Conservation (phyloP, 2,113 vertebrate species). For the Gymnarchus niloticus region DNA sequence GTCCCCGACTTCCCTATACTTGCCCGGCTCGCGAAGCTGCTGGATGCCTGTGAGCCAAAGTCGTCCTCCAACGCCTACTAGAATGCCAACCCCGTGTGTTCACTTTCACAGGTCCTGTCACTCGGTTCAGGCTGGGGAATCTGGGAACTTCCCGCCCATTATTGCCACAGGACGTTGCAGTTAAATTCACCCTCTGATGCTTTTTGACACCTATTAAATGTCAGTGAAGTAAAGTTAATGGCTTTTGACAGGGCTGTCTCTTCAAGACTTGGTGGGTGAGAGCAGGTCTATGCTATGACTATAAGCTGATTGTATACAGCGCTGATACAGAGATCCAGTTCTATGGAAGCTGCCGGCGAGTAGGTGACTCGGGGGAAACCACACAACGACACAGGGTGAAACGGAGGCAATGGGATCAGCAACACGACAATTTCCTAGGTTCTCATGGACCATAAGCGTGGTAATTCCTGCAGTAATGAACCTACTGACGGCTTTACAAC, state of each 20-base stretch:
- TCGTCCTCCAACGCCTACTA: not conserved
- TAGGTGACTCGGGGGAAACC: not conserved
- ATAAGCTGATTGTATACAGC: not conserved
- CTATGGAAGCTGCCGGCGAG: not conserved
- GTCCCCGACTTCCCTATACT: not conserved
- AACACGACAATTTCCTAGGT: not conserved
- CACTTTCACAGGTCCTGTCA: not conserved
- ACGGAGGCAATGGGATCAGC: not conserved
- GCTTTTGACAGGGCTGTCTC: not conserved
- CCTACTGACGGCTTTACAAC: conserved; percentile 14
- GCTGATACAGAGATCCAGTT: not conserved
- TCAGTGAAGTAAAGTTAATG: not conserved
- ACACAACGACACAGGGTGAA: not conserved
- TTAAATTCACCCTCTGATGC: not conserved
- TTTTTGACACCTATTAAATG: not conserved
- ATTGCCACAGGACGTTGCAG: not conserved
- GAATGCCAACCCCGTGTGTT: not conserved
- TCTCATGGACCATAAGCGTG: not conserved
- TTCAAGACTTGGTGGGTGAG: not conserved
- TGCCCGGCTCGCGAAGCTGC: not conserved
- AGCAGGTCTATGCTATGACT: not conserved
- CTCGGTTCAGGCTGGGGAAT: not conserved
- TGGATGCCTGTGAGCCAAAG: not conserved
- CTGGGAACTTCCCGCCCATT: not conserved
- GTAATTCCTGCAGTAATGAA: not conserved